phyloP scores from a whole-genome alignment of 2,113 vertebrate genomes.

The Rhombomys opimus region DNA sequence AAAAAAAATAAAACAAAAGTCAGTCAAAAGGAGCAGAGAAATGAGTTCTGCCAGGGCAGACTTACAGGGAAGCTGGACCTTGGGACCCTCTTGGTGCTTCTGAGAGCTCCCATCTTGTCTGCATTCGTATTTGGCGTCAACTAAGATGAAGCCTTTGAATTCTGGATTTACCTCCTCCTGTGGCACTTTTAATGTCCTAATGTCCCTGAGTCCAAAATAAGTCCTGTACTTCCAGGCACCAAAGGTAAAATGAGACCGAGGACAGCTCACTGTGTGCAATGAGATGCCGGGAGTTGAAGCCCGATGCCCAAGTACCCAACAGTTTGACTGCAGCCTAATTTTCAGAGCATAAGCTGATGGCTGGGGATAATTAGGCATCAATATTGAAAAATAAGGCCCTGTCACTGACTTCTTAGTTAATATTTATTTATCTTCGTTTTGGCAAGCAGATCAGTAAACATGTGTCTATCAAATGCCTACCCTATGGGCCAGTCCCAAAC shows the following conservation, averaged over 20 bases:
- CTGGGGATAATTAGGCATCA: constrained; percentile 6
- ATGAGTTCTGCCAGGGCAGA: neutral
- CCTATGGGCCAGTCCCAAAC: constrained; percentile 14
- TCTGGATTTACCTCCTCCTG: neutral
- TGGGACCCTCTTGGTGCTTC: neutral
- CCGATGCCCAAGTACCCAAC: neutral
- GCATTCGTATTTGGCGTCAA: neutral
- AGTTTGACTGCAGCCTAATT: neutral
- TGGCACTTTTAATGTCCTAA: neutral
- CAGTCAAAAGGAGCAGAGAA: constrained; percentile 19
- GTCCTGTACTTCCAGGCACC: neutral
- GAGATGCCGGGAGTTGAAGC: neutral
- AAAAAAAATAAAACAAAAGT: constrained; percentile 52
- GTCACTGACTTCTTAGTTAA: constrained; percentile 50
- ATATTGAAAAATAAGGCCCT: neutral
- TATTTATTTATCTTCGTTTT: constrained; percentile 53
- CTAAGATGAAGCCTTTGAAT: neutral
- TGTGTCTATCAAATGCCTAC: constrained; percentile 29
- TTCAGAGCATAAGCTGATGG: neutral
- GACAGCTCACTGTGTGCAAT: neutral
- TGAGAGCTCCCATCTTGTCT: neutral
- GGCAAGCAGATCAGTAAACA: constrained; percentile 41
- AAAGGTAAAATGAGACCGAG: neutral
- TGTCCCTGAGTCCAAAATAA: neutral
- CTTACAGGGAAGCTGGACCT: neutral